Evolutionary conservation across 2,888 invertebrate genomes (phyloP), one percentile per base, ranked within the genome.

Genomic region (Isotomurus palustris): DNA sequence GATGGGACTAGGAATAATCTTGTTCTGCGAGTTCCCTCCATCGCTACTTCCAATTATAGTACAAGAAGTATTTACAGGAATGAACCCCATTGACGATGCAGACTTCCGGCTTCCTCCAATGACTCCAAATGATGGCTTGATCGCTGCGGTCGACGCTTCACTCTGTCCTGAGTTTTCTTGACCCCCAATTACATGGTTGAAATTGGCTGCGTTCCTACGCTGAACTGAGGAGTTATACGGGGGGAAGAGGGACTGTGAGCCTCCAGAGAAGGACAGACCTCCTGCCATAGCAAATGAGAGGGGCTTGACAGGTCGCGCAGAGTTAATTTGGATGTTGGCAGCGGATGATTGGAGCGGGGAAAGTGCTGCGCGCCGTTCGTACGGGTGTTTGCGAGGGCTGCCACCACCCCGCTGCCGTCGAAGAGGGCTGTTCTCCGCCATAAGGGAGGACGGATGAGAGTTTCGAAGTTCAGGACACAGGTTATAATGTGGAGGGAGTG

Each of bases 221-320:
- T n/a, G n/a, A n/a, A n/a, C 6, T 8, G 38, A 5, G 5, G 38
- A 14, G 19, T 5, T 19, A 8, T 21, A 19, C 3, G 43, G 8
- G 2, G 58, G 58, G 32, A 58, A 58, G 12, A 58, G 50, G n/a
- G 54, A 54, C 2, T 50, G 22, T 4, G 58, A 54, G 6, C 58
- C 58, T 10, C 58, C 58, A 12, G 58, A 58, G 24, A 58, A 58
- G 1, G 58, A 58, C 19, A 58, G 54, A 22, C 43, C 3, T 19
- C 21, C 22, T n/a, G 25, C 36, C 19, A 43, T 6, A 22, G 43
- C 5, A 22, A 43, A 6, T 8, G 43, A 24, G 3, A 43, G 24
- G 6, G 43, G 22, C 24, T 43, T 43, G 12, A 43, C 43, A 22
- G 6, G 21, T 43, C 43, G 21, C 6, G 43, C 22, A 22, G 3